phyloP scores from a whole-genome alignment of 2,888 invertebrate genomes.

The Drosophila pseudotalamancana region DNA sequence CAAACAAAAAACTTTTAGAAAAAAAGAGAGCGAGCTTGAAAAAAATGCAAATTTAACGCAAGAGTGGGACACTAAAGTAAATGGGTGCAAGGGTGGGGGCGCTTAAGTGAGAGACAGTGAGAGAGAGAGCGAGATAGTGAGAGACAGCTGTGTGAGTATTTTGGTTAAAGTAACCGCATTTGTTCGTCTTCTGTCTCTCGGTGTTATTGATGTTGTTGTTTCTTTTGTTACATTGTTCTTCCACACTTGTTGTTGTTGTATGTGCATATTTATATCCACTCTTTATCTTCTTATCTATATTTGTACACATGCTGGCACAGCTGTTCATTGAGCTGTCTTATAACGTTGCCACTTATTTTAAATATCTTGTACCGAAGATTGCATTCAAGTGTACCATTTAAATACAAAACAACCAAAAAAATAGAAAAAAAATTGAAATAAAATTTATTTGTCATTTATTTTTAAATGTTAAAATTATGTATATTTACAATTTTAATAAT shows the following conservation, averaged over 20 bases:
- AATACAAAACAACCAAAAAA: too few species aligned
- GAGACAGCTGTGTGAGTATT: constrained; percentile 49
- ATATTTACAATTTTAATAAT: too few species aligned
- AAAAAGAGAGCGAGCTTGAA: constrained; percentile 9
- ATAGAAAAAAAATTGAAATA: too few species aligned
- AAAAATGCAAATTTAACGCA: neutral
- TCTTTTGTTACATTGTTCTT: constrained; percentile 1
- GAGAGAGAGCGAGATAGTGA: neutral
- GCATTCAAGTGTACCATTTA: too few species aligned
- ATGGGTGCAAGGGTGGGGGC: neutral
- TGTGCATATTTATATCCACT: neutral
- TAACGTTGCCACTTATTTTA: too few species aligned
- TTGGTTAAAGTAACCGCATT: constrained; percentile 27
- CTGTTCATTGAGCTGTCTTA: too few species aligned
- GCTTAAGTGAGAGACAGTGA: constrained; percentile 2
- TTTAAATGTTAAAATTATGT: too few species aligned
- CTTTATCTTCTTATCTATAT: too few species aligned
- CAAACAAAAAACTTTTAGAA: constrained; percentile 3
- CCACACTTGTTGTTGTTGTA: constrained; percentile 4
- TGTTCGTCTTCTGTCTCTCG: constrained; percentile 41
- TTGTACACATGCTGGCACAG: too few species aligned
- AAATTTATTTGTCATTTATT: too few species aligned
- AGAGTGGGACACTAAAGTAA: neutral
- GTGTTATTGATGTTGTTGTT: constrained; percentile 27
- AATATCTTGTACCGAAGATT: too few species aligned